Base-by-base conservation (phyloP, 1,140 invertebrate species). In the Penaeus japonicus region DNA sequence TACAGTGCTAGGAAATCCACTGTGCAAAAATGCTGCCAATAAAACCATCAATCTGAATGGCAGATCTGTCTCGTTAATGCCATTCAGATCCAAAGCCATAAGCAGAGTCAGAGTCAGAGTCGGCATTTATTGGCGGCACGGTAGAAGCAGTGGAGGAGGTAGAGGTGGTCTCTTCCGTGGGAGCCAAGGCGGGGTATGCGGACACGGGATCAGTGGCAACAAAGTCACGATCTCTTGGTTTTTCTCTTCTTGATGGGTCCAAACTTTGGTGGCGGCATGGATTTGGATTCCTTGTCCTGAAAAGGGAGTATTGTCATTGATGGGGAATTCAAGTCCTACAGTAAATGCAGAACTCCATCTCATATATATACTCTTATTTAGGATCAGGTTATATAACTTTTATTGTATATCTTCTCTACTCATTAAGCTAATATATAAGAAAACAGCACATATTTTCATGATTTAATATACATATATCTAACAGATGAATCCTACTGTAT, bases 51-150 rank as follows among this genome's bases (percentile, higher is more conserved):
- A 47, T 47, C 47, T 47, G 47, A 47, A 47, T 15, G 15, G 47
- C 47, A 47, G 10, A 12, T 12, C 1, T 12, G 15, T 47, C 5
- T 15, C 1, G 87, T 81, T 82, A 83, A 78, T 81, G 87, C 96
- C 96, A 96, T 57, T 95, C 94, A 1, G 95, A 95, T 91, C 96
- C 96, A 91, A 96, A 96, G 2, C 96, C 96, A 91, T 94, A 96
- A n/a, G 96, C 96, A 0, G 96, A 96, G 91, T 96, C 95, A 1
- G 96, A 96, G 90, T 96, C 96, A 39, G 89, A 90, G 35, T 90
- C 89, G 30, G 89, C 94, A 93, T 89, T 91, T 91, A 47, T 91
- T 73, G 84, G 91, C 86, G 24, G 85, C 87, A 22, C 89, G 94
- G 4, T 94, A 94, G 4, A 94, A 95, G 18, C 94, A 77, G 84